Base-by-base conservation (phyloP, 2,888 invertebrate species). In the Mermis nigrescens region DNA sequence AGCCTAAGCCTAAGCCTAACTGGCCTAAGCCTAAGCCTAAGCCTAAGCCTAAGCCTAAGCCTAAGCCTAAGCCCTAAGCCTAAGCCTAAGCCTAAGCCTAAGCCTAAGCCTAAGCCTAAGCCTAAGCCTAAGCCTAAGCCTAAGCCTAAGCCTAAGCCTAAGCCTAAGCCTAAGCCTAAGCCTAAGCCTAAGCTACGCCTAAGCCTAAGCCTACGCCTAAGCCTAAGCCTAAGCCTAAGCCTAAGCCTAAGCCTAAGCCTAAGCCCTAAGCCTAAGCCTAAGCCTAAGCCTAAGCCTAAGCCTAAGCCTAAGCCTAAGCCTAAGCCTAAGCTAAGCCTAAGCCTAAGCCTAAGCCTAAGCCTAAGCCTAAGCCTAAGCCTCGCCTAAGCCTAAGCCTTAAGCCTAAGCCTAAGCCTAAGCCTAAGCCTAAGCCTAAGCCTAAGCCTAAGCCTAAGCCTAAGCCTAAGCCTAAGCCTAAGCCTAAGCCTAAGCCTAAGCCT, bases 1-100 rank as follows among this genome's bases (percentile, higher is more conserved):
- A 63, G 63, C 59, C 52, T 60, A 60, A 61, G 61, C 38, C 62
- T 63, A 61, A 61, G 62, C 62, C 58, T 63, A 63, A 60, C 62
- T 54, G 52, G 62, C 60, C 60, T 55, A 62, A 62, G 53, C 61
- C 60, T 55, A 62, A 62, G 53, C 61, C 61, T 55, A 62, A 61
- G 53, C 61, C 60, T 55, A 62, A 61, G 53, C 60, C 60, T 55
- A 62, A 62, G 53, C 61, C 60, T 55, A 62, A 62, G 53, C 61
- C 61, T 55, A 62, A 61, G 53, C 61, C 60, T 55, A 62, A 61
- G 53, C 61, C 60, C 61, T 61, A 61, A 62, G 61, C 60, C 61
- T 61, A 62, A 46, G 61, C 60, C 51, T 61, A 61, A 62, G 61
- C 60, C 61, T 62, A 62, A 57, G 55, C 52, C 61, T 61, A 60